These are phyloP conservation scores for Brachyalestes nurse DNA, from an alignment of 2,797 vertebrate genomes.

Conservation along the genomic window DNA sequence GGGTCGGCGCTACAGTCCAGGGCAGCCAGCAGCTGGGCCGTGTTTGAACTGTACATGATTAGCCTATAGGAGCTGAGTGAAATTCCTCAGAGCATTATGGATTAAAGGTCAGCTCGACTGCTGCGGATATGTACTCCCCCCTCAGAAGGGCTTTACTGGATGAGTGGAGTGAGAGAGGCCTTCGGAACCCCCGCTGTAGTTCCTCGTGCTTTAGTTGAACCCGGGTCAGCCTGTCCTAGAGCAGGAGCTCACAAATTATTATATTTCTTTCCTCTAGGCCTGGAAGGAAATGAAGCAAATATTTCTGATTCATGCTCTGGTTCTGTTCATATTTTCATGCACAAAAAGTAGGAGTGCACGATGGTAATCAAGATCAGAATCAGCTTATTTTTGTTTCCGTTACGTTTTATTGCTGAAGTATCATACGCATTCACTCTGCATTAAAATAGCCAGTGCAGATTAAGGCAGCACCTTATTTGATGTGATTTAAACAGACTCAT, in stretches of 20 bases:
- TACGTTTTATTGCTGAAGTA: no score
- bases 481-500: no score
- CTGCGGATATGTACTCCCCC: not conserved
- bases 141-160: not conserved
- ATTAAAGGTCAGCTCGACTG: conserved; percentile 15
- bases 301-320: not conserved
- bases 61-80: conserved; percentile 14
- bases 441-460: no score
- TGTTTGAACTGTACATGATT: conserved; percentile 21
- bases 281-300: not conserved
- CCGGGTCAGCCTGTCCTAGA: not conserved
- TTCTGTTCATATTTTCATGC: not conserved
- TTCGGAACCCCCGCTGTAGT: not conserved
- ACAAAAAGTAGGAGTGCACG: not conserved
- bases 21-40: conserved; percentile 7
- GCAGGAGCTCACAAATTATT: not conserved
- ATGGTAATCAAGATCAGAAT: not conserved
- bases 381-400: no score
- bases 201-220: not conserved
- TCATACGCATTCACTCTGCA: no score
- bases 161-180: not conserved
- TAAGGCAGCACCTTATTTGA: no score
- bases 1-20: not conserved
- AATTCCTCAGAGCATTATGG: conserved; percentile 30
- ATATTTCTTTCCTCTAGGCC: not conserved